Conservation (phyloP, 64 coral and sea anemone species). For the Anthopleura sola region DNA sequence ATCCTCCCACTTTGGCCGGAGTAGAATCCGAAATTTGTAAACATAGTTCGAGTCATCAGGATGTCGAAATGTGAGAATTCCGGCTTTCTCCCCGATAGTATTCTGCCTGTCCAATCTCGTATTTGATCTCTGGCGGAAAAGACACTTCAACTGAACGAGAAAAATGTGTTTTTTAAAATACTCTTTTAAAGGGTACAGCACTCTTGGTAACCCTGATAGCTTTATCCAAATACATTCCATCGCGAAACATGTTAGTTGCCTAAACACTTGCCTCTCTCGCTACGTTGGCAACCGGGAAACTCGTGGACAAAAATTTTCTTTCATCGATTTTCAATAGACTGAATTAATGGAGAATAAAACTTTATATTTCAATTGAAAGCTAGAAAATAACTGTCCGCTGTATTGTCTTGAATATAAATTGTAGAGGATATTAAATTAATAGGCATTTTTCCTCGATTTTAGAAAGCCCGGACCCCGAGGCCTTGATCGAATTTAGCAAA, state of each 20-base stretch:
- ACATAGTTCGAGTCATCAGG: not conserved
- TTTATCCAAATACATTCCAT: conserved; percentile 14
- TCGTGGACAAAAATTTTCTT: conserved; percentile 16
- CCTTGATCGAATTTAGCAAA: not conserved
- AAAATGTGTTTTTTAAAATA: conserved; percentile 37
- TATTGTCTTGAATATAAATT: conserved; percentile 1
- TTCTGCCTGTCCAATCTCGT: conserved; percentile 13
- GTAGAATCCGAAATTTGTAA: not conserved
- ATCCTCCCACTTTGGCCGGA: not conserved
- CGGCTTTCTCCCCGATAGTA: not conserved
- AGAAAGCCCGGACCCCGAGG: conserved; percentile 5
- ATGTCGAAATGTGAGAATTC: conserved; percentile 24
- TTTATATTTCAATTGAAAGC: conserved; percentile 13
- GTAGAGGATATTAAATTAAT: conserved; percentile 23
- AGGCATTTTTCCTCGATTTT: not conserved
- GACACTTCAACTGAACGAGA: conserved; percentile 25
- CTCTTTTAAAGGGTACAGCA: not conserved
- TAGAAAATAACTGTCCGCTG: not conserved
- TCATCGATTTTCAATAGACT: conserved; percentile 12
- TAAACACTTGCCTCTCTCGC: not conserved
- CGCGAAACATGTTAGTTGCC: not conserved
- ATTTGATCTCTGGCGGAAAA: conserved; percentile 18
- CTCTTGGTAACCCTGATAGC: conserved; percentile 14
- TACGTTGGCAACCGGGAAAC: not conserved
- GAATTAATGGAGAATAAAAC: conserved; percentile 9